Evolutionary conservation across 2,888 invertebrate species (phyloP), one percentile per base, ranked within the genome.

Genomic region (Euclidia mi): DNA sequence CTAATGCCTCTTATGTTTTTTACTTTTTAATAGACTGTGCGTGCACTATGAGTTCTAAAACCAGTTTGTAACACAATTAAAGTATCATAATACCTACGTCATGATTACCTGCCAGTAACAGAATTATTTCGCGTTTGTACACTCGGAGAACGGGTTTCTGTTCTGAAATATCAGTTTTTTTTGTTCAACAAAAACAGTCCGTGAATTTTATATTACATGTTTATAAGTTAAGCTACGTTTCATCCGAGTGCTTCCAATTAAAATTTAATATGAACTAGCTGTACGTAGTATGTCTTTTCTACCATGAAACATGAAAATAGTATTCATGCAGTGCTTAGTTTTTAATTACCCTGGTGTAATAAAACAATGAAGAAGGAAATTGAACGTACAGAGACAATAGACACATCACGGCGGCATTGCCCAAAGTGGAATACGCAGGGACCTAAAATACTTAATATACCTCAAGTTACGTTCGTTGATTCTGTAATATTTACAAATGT

Each of bases 271-370:
- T 38, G 48, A 42, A 15, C 7, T 25, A 25, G 20, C 20, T 1
- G 20, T 1, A 6, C 7, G 20, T 25, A 25, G 20, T 25, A 25
- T 52, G 51, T 53, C 50, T 49, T 52, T 55, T 42, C 47, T 59
- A 59, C 48, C 63, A 68, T 67, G 62, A 71, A 78, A 78, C 76
- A 65, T 59, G 62, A 72, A 71, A 64, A 56, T 60, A 69, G 57
- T 65, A 77, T 68, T 63, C 48, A 57, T 73, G 74, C 68, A 77
- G 75, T 76, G 55, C 40, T 57, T 20, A 20, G 17, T 38, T 52
- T 56, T 65, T 63, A 56, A 63, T 67, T 70, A 60, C 37, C 48
- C 52, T 56, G 56, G 52, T 65, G 57, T 55, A 66, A 61, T 56
- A 52, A 28, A 58, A 56, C 53, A 46, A 45, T 25, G 20, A n/a